Evolutionary conservation across 1,140 invertebrate species (phyloP), one percentile per base, ranked within the genome.

Genomic region (Pogonomyrmex barbatus): DNA sequence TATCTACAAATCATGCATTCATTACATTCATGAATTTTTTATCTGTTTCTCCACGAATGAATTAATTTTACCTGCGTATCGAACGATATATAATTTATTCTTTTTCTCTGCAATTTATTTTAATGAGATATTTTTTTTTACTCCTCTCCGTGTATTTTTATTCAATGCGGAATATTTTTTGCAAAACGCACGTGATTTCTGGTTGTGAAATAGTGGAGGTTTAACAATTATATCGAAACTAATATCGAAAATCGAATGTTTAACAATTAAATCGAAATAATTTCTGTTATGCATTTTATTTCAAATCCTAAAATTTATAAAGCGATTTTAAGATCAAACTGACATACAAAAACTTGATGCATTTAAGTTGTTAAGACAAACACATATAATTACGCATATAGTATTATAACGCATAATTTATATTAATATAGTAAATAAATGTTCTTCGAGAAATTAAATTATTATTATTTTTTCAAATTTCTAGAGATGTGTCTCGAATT

Each of bases 131-230:
- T 71, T 52, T 17, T 33, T 17, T 65, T 39, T 3, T 4, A n/a
- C 4, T 1, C 45, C 24, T 70, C 42, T 8, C 10, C n/a, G 63
- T 17, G 14, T 65, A 62, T 62, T 62, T 5, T 62, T 1, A 62
- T 65, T 65, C 10, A 45, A 24, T n/a, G 63, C 39, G 8, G 12
- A 8, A 75, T 75, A 42, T 39, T 75, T 39, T 70, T 58, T 10
- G 39, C 24, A 24, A 33, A 60, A 45, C 12, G n/a, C 52, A 17
- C 6, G 24, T 70, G 60, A 76, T 75, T 56, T 42, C 8, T 5
- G 2, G 54, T 14, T 5, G 10, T 9, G 24, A 47, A 33, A 65
- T 14, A 5, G 5, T 36, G 17, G 65, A n/a, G 17, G 30, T n/a
- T n/a, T 62, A 36, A 1, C 10, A 3, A 50, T 5, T 12, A 45